Base-by-base conservation (phyloP, 2,113 vertebrate species). In the Ailuropoda melanoleuca region DNA sequence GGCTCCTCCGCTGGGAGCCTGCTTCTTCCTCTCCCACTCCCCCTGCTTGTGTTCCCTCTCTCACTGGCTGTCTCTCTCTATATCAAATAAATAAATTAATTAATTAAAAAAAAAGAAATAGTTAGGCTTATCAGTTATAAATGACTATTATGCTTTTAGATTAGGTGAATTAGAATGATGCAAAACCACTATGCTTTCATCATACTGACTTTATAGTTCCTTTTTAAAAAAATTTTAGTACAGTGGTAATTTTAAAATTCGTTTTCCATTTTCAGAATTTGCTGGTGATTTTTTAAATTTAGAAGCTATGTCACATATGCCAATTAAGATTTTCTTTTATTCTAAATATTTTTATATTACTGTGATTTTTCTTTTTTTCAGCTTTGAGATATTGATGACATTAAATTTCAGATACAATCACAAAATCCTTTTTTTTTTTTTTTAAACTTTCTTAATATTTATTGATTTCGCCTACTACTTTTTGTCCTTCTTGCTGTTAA, bases 241-340 rank as follows among this genome's bases (percentile, higher is more conserved):
- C 12, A 84, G 11, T 77, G 48, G 11, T 93, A 43, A 88, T 60
- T 96, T 95, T 19, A 66, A 91, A 93, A 46, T 66, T 64, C 24
- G 92, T 85, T 75, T 92, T 92, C 26, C 50, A 48, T 86, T 96
- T 89, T 93, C 29, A 93, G 23, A 90, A 82, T 88, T 24, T 84
- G 14, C 90, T 92, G 50, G 26, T 89, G 18, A 39, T 60, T 92
- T 48, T 90, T 93, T 75, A 56, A n/a, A 26, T 62, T 74, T 90
- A 50, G 13, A 89, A 50, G 6, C 18, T 46, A 78, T 83, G 8
- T 18, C n/a, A 23, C 19, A 26, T 70, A 77, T 84, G 14, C 13
- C 34, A 78, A 58, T 55, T 90, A 37, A 81, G 53, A 21, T 34
- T 94, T 91, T 81, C 19, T 87, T 80, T 90, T 75, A 18, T 89